A percentile compares a stretch with the other conserved stretches of the same genome.
These are phyloP conservation scores for Channa maculata DNA, from an alignment of 2,113 vertebrate species.

Conservation along the genomic window DNA sequence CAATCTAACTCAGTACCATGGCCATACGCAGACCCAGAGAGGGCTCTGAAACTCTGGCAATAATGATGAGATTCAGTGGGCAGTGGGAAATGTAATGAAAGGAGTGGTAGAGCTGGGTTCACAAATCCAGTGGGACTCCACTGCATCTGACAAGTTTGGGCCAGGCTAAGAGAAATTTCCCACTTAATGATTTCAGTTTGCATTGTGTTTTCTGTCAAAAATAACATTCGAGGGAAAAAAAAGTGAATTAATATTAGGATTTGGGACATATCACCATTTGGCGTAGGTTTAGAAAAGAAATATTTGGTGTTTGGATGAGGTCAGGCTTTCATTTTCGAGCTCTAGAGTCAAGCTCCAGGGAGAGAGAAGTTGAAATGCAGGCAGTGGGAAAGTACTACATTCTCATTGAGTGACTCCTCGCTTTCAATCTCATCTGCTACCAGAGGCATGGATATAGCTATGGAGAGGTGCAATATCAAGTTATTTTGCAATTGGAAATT, in stretches of 20 bases:
- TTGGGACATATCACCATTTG: conserved; percentile 1
- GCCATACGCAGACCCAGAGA: conserved; percentile 59
- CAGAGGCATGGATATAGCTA: conserved; percentile 35
- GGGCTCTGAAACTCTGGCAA: conserved; percentile 67
- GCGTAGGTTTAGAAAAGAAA: conserved; percentile 29
- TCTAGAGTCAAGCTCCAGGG: conserved; percentile 47
- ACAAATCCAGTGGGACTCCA: conserved; percentile 53
- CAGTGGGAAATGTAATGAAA: conserved; percentile 77
- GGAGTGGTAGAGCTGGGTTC: conserved; percentile 50
- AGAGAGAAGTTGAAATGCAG: conserved; percentile 41
- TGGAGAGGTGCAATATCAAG: conserved; percentile 16
- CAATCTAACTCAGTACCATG: conserved; percentile 71
- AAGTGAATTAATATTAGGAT: conserved; percentile 17
- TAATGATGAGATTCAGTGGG: conserved; percentile 79
- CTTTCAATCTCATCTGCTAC: conserved; percentile 53
- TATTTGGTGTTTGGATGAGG: conserved; percentile 25
- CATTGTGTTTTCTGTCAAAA: conserved; percentile 21
- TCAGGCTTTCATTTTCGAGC: conserved; percentile 47
- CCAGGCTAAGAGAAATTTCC: conserved; percentile 41
- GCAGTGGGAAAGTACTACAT: conserved; percentile 53
- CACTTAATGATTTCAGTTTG: conserved; percentile 20
- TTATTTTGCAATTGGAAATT: conserved; percentile 56
- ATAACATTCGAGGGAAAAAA: conserved; percentile 5
- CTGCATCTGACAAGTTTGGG: conserved; percentile 52
- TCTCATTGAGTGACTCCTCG: conserved; percentile 45